Percentiles rank a stretch among this genome's conserved stretches.
These are phyloP conservation scores for Leucophenga varia DNA, from an alignment of 1,140 invertebrate species.

Conservation along the genomic window DNA sequence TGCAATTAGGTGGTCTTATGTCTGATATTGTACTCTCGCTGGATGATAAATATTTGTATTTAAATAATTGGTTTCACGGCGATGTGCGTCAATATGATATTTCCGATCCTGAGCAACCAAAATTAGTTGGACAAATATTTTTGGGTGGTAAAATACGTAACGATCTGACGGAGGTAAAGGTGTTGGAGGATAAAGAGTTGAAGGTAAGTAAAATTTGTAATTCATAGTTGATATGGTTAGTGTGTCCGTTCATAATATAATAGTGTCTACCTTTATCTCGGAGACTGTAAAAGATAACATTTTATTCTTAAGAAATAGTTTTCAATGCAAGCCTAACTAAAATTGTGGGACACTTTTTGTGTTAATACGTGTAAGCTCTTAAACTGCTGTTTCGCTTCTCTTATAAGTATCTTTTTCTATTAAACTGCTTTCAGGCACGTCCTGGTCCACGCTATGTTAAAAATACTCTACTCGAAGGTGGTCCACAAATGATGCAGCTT, in stretches of 20 bases:
- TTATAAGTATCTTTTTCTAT: no score
- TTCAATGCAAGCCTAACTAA: no score
- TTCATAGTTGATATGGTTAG: constrained; percentile 1
- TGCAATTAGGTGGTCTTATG: constrained; percentile 64
- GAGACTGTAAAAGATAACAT: not conserved
- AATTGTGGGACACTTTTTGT: no score
- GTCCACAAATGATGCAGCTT: constrained; percentile 95
- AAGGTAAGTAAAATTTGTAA: constrained; percentile 32
- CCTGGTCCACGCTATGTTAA: constrained; percentile 75
- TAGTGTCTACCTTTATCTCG: no score
- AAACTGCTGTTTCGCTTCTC: no score
- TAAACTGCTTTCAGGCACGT: constrained; percentile 62
- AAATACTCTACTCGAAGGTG: constrained; percentile 76
- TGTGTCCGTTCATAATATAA: no score
- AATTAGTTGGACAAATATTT: constrained; percentile 82
- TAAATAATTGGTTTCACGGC: constrained; percentile 91
- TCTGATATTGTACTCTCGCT: constrained; percentile 93
- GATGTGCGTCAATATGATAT: constrained; percentile 96
- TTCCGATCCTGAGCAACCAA: constrained; percentile 75
- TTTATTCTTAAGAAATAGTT: no score
- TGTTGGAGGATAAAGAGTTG: constrained; percentile 77
- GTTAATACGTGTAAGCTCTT: no score
- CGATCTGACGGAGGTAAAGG: constrained; percentile 68
- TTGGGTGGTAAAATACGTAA: constrained; percentile 80
- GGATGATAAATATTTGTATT: constrained; percentile 91